Base-by-base conservation (phyloP, 2,113 vertebrate genomes). In the Danio rerio region DNA sequence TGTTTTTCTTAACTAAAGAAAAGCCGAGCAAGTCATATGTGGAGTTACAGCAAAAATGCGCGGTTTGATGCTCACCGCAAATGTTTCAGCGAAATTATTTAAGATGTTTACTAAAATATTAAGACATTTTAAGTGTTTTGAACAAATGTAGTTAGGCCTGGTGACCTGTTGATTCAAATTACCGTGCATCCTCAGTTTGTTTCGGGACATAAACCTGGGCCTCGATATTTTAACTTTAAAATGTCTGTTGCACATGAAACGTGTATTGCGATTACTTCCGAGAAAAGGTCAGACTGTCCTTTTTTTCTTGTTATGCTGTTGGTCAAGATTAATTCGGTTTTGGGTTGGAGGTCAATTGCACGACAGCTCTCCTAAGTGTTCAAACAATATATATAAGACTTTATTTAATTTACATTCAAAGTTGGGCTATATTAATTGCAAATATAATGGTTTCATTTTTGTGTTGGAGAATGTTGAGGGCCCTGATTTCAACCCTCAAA, bases 111-210 rank as follows among this genome's bases (percentile, higher is more conserved):
- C 43, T n/a, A 11, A 42, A 42, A 43, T 56, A 40, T 55, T 11
- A 47, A 43, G 42, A 47, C 42, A n/a, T 42, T 42, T 9, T 73
- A 31, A 31, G 1, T 31, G 3, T 31, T 31, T 3, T 31, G 40
- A 43, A 13, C 7, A 21, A 15, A 12, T 12, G 16, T 16, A 13
- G 45, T 16, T 49, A 58, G 74, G 58, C 58, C 58, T 31, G 58
- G 7, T 10, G 43, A 77, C 74, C 74, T 63, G 74, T 77, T 31
- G 74, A 77, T 49, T 77, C 15, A 42, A 18, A 12, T 9, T 13
- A 9, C 42, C 8, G 4, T 53, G 9, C 20, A 9, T 55, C 5
- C 31, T 11, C n/a, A n/a, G 45, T 40, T 40, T 16, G 43, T 62
- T 49, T 61, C 62, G 58, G 5, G 18, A 45, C 52, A 59, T 10